phyloP scores from a whole-genome alignment of 2,797 vertebrate species.

The Chaenodraco wilsoni region DNA sequence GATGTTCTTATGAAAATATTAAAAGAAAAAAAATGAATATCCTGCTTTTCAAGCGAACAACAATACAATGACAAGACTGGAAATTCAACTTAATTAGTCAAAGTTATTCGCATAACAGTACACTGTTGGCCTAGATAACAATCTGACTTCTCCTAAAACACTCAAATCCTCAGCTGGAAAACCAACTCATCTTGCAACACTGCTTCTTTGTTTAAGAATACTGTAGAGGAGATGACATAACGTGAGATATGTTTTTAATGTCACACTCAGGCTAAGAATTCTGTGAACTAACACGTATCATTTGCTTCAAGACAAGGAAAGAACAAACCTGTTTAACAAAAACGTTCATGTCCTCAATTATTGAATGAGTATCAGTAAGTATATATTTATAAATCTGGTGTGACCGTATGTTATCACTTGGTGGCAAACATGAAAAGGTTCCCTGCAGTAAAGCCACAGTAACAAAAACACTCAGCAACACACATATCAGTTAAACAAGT shows the following conservation, averaged over 20 bases:
- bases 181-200: constrained; percentile 12
- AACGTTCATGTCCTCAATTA: too few species aligned
- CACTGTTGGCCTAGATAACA: constrained; percentile 12
- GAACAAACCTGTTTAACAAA: not conserved
- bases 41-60: not conserved
- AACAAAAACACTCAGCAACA: not conserved
- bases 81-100: constrained; percentile 24
- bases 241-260: not conserved
- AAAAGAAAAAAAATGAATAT: not conserved
- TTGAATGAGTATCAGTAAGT: not conserved
- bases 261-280: not conserved
- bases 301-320: not conserved
- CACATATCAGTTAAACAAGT: constrained; percentile 15
- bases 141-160: constrained; percentile 1
- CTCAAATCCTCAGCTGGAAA: constrained; percentile 6
- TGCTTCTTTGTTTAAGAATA: constrained; percentile 28
- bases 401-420: not conserved
- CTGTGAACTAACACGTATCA: not conserved
- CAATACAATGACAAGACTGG: not conserved
- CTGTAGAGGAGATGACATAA: not conserved
- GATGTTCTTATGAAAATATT: too few species aligned
- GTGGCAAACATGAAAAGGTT: not conserved
- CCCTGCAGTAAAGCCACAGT: not conserved
- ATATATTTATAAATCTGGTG: constrained; percentile 1
- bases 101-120: constrained; percentile 2